Evolutionary conservation across 1,140 invertebrate genomes (phyloP).

Genomic region (Dreissena rostriformis): DNA sequence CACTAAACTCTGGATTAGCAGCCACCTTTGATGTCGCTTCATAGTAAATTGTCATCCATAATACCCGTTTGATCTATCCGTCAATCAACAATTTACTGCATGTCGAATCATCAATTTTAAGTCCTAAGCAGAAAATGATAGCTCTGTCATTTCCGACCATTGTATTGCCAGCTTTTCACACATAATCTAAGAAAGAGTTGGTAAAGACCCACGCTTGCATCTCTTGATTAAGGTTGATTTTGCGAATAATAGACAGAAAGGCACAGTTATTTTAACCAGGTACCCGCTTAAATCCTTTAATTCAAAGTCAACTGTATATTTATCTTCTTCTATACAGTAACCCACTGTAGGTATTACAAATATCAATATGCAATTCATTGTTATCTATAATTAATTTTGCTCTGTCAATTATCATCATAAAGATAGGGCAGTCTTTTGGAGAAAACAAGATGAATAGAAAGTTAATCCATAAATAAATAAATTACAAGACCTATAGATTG

Average conservation of each 20-base stretch:
- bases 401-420: constrained; percentile 6
- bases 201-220: too few species aligned
- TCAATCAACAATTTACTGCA: constrained; percentile 22
- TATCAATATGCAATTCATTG: not conserved
- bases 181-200: too few species aligned
- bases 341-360: not conserved
- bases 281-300: not conserved
- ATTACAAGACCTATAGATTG: constrained; percentile 17
- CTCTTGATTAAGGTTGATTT: too few species aligned
- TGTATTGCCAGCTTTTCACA: too few species aligned
- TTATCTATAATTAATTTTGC: too few species aligned
- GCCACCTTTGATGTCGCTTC: constrained; percentile 52
- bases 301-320: constrained; percentile 14
- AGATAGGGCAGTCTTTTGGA: not conserved
- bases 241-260: not conserved
- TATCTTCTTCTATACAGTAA: not conserved
- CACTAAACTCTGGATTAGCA: constrained; percentile 43
- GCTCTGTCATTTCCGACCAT: constrained; percentile 5
- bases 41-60: constrained; percentile 44
- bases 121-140: constrained; percentile 53
- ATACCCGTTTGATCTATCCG: constrained; percentile 38
- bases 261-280: not conserved
- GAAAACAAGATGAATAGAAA: constrained; percentile 17
- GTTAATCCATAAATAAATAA: constrained; percentile 47
- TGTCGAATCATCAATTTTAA: constrained; percentile 39